Percentiles rank a stretch among this genome's conserved stretches.
phyloP scores from a whole-genome alignment of 2,888 invertebrate genomes.

The Pseudococcus longispinus region DNA sequence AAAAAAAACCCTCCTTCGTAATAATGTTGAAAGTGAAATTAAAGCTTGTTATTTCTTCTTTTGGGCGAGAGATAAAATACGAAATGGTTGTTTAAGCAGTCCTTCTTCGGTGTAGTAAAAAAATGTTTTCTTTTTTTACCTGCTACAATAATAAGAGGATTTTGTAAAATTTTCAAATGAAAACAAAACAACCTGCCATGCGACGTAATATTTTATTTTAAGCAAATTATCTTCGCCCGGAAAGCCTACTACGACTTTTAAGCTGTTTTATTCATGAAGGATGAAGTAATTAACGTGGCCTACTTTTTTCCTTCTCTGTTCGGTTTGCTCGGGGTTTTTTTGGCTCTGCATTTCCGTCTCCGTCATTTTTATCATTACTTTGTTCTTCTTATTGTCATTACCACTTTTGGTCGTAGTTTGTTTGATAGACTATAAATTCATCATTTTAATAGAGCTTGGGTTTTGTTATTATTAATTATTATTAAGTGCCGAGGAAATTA shows the following conservation, averaged over 20 bases:
- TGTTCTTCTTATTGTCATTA: neutral
- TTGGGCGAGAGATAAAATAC: conserved; percentile 14
- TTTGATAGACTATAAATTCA: neutral
- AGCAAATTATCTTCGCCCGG: conserved; percentile 45
- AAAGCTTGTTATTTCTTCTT: conserved; percentile 40
- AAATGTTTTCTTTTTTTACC: conserved; percentile 39
- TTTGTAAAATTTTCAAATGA: conserved; percentile 45
- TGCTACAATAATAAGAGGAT: conserved; percentile 49
- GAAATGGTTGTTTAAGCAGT: conserved; percentile 31
- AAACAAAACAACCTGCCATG: conserved; percentile 46
- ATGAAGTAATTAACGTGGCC: conserved; percentile 42
- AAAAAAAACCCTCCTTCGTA: neutral
- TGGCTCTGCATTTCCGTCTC: neutral
- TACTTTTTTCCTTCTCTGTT: conserved; percentile 25
- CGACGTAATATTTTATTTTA: conserved; percentile 46
- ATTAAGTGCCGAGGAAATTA: neutral
- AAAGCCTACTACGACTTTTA: conserved; percentile 36
- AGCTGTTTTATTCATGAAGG: conserved; percentile 45
- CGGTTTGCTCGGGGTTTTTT: neutral
- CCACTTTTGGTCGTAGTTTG: neutral
- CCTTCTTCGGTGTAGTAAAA: neutral
- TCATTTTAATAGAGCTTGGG: neutral
- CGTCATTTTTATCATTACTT: neutral
- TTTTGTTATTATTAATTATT: neutral
- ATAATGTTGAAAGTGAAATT: conserved; percentile 34